Evolutionary conservation across 2,113 vertebrate species (phyloP).

Genomic region (Antigone vipio): DNA sequence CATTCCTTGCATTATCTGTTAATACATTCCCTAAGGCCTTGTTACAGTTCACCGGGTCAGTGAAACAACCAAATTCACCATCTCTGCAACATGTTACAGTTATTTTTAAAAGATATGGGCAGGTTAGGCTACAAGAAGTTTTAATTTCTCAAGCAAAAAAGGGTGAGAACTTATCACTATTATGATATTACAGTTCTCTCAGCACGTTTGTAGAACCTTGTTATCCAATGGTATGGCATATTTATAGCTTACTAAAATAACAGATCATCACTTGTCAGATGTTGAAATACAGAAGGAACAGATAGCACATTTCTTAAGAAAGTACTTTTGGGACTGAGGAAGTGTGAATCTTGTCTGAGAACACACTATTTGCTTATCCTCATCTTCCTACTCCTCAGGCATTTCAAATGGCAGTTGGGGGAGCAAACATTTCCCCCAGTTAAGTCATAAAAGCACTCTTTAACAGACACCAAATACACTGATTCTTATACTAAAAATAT

Average conservation of each 20-base stretch:
- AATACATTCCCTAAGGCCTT: background rate
- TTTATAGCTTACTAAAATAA: slow-evolving; percentile 11
- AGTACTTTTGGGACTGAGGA: background rate
- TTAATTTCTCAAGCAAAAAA: background rate
- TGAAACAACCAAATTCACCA: background rate
- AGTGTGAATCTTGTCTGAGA: slow-evolving; percentile 53
- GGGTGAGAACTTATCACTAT: background rate
- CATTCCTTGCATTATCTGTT: background rate
- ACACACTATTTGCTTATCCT: slow-evolving; percentile 30
- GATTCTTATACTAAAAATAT: background rate
- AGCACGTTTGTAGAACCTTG: background rate
- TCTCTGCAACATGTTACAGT: background rate
- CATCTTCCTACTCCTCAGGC: slow-evolving; percentile 14
- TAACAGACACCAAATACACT: background rate
- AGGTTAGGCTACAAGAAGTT: background rate
- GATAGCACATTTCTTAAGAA: slow-evolving; percentile 24
- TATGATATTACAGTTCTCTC: background rate
- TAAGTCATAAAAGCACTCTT: background rate
- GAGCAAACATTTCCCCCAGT: background rate
- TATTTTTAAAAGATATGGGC: background rate
- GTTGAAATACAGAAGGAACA: slow-evolving; percentile 14
- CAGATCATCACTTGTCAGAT: slow-evolving; percentile 35
- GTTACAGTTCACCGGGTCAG: background rate
- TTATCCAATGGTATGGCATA: background rate
- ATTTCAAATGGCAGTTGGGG: background rate